Base-by-base conservation (phyloP, 2,113 vertebrate species). In the Poicephalus gulielmi region DNA sequence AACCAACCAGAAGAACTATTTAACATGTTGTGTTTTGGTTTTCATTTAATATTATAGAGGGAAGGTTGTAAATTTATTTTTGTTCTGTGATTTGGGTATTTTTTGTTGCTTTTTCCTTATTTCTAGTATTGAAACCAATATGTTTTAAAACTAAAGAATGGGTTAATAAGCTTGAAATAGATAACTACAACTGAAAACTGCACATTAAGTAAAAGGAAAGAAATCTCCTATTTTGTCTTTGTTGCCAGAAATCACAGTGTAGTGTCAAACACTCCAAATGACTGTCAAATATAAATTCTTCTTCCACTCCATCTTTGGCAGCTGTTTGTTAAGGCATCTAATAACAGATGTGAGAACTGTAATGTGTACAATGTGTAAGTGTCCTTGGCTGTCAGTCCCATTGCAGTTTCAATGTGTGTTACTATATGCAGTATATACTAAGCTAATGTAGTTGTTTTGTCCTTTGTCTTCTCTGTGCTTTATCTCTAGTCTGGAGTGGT, bases 371-470 rank as follows among this genome's bases (percentile, higher is more conserved):
- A 98, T 98, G 99, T 99, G 99, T 99, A 98, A 97, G 99, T 99
- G 99, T 99, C 99, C 98, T 99, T 99, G 99, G 99, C 99, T 99
- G 99, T 99, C 99, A 98, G 99, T 99, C 98, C 98, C 99, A 99
- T 99, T 98, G 99, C 99, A 98, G 99, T 99, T 99, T 99, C 98
- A 98, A 98, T 99, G 99, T 99, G 99, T 99, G 99, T 99, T 99
- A 99, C 99, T 99, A 99, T 99, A 99, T 99, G 99, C 99, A 99
- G 99, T 99, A 99, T 99, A 99, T 99, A 99, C 99, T 98, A 98
- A 99, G 99, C 99, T 99, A 98, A 99, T 97, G 99, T 99, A 99
- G 99, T 99, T 98, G 99, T 99, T 99, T 98, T 98, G 99, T 99
- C 99, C 98, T 98, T 99, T 98, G 99, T 99, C 99, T 99, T 99